Base-by-base conservation (phyloP, 2,797 vertebrate species). In the Streptopelia turtur region DNA sequence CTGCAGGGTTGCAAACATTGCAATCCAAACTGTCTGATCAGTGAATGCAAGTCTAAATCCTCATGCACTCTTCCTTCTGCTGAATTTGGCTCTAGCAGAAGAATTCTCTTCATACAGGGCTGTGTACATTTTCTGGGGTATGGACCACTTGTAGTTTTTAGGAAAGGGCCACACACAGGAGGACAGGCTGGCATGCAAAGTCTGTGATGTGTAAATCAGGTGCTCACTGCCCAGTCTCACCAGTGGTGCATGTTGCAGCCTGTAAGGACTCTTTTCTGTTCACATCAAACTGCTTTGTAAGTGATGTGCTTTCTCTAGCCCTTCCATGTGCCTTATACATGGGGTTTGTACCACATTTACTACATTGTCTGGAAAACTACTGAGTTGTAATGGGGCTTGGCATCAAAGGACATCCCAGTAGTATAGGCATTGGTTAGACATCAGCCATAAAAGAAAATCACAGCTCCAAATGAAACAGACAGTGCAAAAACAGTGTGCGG, bases 151-250 rank as follows among this genome's bases (percentile, higher is more conserved):
- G 22, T 56, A 35, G n/a, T 45, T 72, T 66, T 61, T 27, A 64
- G 15, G 31, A 83, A 59, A 60, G 39, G 41, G n/a, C 31, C 35
- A 60, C 50, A 65, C 3, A 13, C 69, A 45, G 63, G 50, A 49
- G 52, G 28, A 27, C 15, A 43, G 28, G 33, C 50, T 50, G 37
- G 33, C 13, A 13, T 11, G 18, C 17, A 33, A 71, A 49, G 25
- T 24, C 33, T 30, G 13, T 27, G 35, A n/a, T 60, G 52, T 39
- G 45, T 28, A 31, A 65, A 63, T 43, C 18, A 33, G 84, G 11
- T 0, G 0, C 39, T 49, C 1, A 0, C 39, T 56, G 35, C 11
- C 30, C 66, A 39, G 35, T 39, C 59, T 56, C 66, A 68, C 7
- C 57, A 52, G 35, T 30, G 35, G 27, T 28, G 22, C 17, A 0